These are phyloP conservation scores for Trochalopteron elliotii DNA, from an alignment of 2,113 vertebrate genomes.

Conservation along the genomic window DNA sequence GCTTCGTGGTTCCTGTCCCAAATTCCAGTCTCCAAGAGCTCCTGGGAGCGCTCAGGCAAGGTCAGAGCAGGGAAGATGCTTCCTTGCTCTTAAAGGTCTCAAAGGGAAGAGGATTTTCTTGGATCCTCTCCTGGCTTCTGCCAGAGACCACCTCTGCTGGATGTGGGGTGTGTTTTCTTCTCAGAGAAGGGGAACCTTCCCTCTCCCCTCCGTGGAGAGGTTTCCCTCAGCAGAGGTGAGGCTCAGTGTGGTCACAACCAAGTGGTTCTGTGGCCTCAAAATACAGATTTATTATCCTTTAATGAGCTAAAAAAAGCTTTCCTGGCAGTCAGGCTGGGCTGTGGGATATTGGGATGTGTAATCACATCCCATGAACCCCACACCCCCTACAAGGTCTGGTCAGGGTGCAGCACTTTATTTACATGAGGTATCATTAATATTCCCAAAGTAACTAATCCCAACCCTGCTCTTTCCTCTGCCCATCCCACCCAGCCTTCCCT, in stretches of 20 bases:
- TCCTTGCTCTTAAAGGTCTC: not conserved
- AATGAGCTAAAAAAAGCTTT: not conserved
- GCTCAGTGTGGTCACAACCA: not conserved
- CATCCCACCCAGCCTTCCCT: not conserved
- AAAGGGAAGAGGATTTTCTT: not conserved
- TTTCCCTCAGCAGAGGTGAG: not conserved
- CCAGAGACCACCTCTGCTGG: not conserved
- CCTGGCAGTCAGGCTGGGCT: not conserved
- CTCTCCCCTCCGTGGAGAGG: not conserved
- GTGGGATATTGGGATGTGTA: not conserved
- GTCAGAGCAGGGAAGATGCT: accelerated
- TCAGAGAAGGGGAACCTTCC: not conserved
- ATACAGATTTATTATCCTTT: not conserved
- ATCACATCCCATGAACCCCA: too few relatives aligned
- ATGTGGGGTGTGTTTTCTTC: not conserved
- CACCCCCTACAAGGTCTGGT: not conserved
- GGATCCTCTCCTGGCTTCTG: not conserved
- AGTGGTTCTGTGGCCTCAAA: not conserved
- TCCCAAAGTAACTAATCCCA: not conserved
- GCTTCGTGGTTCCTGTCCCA: not conserved
- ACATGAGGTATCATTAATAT: not conserved
- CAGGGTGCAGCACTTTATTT: not conserved
- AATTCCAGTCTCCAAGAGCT: accelerated
- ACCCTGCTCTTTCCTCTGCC: not conserved
- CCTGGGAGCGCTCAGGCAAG: not conserved